Base-by-base conservation (phyloP, 2,888 invertebrate species). In the Elegia similella region DNA sequence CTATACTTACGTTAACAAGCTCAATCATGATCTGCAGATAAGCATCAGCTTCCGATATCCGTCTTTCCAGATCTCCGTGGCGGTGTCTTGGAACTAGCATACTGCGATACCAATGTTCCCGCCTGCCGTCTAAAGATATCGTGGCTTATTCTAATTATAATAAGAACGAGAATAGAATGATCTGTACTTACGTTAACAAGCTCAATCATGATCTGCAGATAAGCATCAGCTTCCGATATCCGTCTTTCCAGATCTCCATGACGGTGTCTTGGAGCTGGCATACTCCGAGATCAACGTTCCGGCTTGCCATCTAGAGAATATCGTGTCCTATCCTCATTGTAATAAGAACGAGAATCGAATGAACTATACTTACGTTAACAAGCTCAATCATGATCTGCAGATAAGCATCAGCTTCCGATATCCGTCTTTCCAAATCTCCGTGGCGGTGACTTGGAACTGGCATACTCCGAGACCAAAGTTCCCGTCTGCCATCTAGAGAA, bases 11-110 rank as follows among this genome's bases (percentile, higher is more conserved):
- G 84, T 95, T 94, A 55, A 97, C 96, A 85, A 98, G 97, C 72
- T 98, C 97, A 65, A 99, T 99, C 92, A 99, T 95, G 64, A 99
- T 93, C 91, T 98, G 98, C 59, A 99, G 93, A 86, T 98, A 99
- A 16, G 97, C 97, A 90, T 99, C 99, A 0, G 99, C 98, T 90
- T 99, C 99, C 0, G 97, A 94, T 56, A 99, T 95, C 80, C 98
- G 96, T 59, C 96, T 94, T 87, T 98, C 98, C 73, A 98, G 95
- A 80, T 97, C 96, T 0, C 86, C 86, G 70, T 87, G 86, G 0
- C 84, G 66, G 59, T 84, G 87, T 5, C 82, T 65, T 10, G 88
- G 85, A 60, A 86, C 84, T 0, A 89, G 88, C 68, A 87, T 77
- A 44, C 80, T 73, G 42, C 89, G 79, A 7, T 88, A 86, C 92